Evolutionary conservation across 2,113 vertebrate genomes (phyloP).

Genomic region (Elephantulus edwardii): DNA sequence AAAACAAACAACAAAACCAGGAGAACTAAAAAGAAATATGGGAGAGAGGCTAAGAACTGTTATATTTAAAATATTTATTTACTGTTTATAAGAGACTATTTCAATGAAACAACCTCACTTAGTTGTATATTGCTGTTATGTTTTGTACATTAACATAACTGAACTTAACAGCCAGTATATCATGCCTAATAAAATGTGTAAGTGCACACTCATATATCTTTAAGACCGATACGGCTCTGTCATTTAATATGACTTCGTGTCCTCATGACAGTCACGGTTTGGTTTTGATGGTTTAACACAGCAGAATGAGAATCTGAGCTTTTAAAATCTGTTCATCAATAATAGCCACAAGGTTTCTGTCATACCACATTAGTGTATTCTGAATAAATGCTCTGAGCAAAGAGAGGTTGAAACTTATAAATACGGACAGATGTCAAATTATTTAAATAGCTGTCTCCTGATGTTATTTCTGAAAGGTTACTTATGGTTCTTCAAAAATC

Average conservation of each 20-base stretch:
- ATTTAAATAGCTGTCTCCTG: constrained; percentile 5
- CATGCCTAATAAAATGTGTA: not conserved
- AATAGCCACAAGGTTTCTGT: not conserved
- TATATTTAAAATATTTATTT: not conserved
- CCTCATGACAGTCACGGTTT: not conserved
- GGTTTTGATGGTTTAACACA: not conserved
- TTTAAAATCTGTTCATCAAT: constrained; percentile 23
- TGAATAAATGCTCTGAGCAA: not conserved
- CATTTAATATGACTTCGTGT: not conserved
- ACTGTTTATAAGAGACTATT: not conserved
- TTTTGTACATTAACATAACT: not conserved
- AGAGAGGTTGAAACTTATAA: constrained; percentile 4
- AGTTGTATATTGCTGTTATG: not conserved
- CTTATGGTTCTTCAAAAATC: not conserved
- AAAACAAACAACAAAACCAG: not conserved
- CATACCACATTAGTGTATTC: not conserved
- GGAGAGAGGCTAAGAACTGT: not conserved
- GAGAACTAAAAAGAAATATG: not conserved
- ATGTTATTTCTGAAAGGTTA: not conserved
- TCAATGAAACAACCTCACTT: not conserved
- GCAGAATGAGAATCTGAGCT: not conserved
- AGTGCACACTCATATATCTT: not conserved
- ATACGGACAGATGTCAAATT: constrained; percentile 4
- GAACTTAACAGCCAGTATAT: not conserved
- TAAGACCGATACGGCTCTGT: not conserved